Conservation (phyloP, 2,113 vertebrate species). For the Odocoileus hemionus region DNA sequence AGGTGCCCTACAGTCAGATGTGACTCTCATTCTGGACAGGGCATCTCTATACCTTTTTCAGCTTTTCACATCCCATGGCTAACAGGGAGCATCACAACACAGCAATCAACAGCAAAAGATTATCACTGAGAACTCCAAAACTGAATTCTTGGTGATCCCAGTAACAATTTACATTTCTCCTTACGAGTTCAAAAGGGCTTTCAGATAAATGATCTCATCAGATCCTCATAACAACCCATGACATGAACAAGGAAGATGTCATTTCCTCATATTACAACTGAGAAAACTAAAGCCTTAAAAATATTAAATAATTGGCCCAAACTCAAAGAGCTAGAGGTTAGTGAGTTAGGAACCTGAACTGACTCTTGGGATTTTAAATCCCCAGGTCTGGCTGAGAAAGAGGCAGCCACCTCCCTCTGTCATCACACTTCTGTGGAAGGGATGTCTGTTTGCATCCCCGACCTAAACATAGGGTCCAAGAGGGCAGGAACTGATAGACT, state of each 20-base stretch:
- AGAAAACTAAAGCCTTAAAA: not conserved
- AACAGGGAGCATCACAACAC: not conserved
- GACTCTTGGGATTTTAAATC: not conserved
- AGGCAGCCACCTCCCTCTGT: too few species aligned
- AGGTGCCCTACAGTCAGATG: too few species aligned
- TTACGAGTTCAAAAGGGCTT: not conserved
- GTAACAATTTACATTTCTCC: not conserved
- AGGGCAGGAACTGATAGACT: too few species aligned
- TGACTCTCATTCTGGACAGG: not conserved
- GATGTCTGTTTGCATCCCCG: fast-evolving
- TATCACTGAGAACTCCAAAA: not conserved
- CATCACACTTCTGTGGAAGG: fast-evolving
- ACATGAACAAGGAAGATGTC: not conserved
- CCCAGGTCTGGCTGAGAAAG: too few species aligned
- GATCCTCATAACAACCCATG: not conserved
- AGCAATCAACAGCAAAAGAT: not conserved
- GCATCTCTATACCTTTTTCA: not conserved
- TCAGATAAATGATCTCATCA: not conserved
- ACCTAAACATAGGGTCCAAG: not conserved
- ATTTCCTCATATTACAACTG: not conserved
- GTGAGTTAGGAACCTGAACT: not conserved
- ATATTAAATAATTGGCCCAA: not conserved
- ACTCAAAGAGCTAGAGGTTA: not conserved
- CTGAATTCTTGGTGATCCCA: not conserved
- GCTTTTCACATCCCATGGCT: not conserved